Base-by-base conservation (phyloP, 1,140 invertebrate species). In the Pseudomyrmex concolor region DNA sequence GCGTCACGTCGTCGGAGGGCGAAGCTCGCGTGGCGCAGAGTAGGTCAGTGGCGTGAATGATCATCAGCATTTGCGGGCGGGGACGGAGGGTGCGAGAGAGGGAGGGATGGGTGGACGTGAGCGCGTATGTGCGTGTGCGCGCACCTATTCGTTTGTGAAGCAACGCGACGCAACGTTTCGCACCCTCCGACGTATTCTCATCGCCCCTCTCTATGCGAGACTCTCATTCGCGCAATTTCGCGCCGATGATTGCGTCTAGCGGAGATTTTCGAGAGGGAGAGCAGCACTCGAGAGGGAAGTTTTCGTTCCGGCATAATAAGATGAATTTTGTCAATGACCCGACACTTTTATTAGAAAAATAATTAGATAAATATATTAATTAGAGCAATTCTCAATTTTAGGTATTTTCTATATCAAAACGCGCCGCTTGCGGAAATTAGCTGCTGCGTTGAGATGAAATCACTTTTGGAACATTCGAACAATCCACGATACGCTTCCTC, bases 21-120 rank as follows among this genome's bases (percentile, higher is more conserved):
- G 83, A 84, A 86, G 84, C 84, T 86, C 83, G 84, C 60, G 59
- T 17, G 43, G 83, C 81, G 51, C 81, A 86, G 89, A 90, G 86
- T 90, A 90, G 89, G 89, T 90, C 89, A 90, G 89, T 90, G 86
- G 89, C 89, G 89, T 87, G 89, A 86, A 89, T 90, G 86, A 90
- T 88, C 72, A 88, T 89, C 86, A 89, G 86, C 74, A 90, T 86
- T 87, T n/a, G 86, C 67, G 60, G 64, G 50, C 45, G 17, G 15
- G 70, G 17, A 66, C 43, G 64, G 48, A n/a, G 51, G 17, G 48
- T 48, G 64, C 19, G 25, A n/a, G 76, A n/a, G 63, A 17, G 25
- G 12, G 72, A 71, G 51, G 15, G 10, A 7, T 43, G 54, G n/a
- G 13, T 17, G 15, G 8, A 1, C 45, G 34, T 43, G 67, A 19